Evolutionary conservation across 2,888 invertebrate genomes (phyloP), one percentile per base, ranked within the genome.

Genomic region (Macrophya annulata): DNA sequence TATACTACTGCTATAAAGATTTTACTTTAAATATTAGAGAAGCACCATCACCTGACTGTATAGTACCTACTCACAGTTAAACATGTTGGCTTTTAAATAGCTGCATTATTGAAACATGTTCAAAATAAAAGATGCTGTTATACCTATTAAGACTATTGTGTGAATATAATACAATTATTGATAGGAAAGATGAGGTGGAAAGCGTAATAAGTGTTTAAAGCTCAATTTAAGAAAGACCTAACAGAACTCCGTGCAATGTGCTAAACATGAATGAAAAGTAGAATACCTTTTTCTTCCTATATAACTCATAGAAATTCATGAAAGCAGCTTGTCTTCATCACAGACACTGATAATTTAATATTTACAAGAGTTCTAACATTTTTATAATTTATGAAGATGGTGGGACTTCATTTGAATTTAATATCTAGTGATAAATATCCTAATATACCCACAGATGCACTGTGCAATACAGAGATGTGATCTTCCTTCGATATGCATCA

Each of bases 281-380:
- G 31, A 48, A 48, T 45, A 45, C n/a, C 45, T n/a, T 15, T 37
- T 77, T 17, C 4, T 55, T 31, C 6, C 0, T 37, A 17, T 17
- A 21, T 25, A 31, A 55, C 10, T 17, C 17, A 77, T 55, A 15
- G 17, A 37, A 37, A 55, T 74, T 43, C 45, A 25, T 48, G 74
- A 48, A 77, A 77, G 77, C 37, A 10, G 55, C 55, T 37, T 55
- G 25, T 25, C 37, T 8, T 77, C 55, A 77, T 77, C 55, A 77
- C 77, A 37, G 51, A 68, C 68, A 37, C 68, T 81, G 40, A 62
- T 81, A 62, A 81, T 81, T 81, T 40, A 37, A 62, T 81, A 81
- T 81, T 81, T 62, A 81, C 62, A 81, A 43, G 55, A 43, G 43
- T 59, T 40, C n/a, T 62, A 62, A 81, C 25, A 40, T 12, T 62